phyloP scores from a whole-genome alignment of 2,797 vertebrate genomes.

The Xenopus petersii region DNA sequence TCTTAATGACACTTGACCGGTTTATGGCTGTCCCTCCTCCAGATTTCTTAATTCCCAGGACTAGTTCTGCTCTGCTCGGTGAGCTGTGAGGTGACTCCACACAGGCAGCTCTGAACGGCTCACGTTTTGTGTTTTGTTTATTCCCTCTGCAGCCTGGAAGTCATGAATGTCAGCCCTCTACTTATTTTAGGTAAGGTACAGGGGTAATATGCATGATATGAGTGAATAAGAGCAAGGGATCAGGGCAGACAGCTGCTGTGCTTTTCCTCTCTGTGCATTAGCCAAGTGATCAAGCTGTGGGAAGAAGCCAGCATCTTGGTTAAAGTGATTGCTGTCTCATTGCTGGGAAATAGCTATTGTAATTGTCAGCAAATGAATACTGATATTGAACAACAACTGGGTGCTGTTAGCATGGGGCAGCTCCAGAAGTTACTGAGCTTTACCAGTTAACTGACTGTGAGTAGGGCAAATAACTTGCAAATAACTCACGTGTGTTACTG shows the following conservation, averaged over 20 bases:
- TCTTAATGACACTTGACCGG: slow-evolving; percentile 20
- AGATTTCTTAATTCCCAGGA: slow-evolving; percentile 25
- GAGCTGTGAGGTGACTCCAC: background rate
- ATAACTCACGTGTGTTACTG: no score
- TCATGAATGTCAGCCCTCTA: background rate
- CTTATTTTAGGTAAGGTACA: slow-evolving; percentile 25
- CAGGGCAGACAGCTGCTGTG: background rate
- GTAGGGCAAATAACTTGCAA: no score
- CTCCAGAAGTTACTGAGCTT: no score
- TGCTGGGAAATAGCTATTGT: no score
- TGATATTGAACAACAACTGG: no score
- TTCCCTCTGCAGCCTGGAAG: background rate
- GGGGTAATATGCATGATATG: background rate
- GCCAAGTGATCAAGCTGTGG: background rate
- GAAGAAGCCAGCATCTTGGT: background rate
- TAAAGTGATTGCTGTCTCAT: background rate
- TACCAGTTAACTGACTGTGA: no score
- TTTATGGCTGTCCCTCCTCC: background rate
- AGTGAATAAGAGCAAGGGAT: background rate
- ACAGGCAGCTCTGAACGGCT: background rate
- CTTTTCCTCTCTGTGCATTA: background rate
- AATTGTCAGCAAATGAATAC: no score
- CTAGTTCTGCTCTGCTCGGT: background rate
- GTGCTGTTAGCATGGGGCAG: no score
- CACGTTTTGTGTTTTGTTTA: background rate